Conservation (phyloP, 2,797 vertebrate species). For the Trachurus trachurus region DNA sequence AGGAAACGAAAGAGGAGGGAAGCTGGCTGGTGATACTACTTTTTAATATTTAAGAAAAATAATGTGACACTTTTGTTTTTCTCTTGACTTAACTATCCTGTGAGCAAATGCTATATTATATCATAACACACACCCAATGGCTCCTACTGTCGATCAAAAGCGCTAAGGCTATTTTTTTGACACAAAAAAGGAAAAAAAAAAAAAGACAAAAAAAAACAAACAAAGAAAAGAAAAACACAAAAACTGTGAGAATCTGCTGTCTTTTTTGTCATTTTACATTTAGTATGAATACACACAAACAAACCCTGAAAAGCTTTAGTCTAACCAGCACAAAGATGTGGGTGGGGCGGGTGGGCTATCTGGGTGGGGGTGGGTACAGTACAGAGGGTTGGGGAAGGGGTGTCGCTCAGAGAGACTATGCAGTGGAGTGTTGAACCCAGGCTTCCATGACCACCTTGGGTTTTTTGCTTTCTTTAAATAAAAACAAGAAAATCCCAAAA, state of each 20-base stretch:
- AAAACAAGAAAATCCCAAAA: slow-evolving; percentile 44
- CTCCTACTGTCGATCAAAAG: slow-evolving; percentile 85
- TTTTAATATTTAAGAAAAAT: slow-evolving; percentile 83
- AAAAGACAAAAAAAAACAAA: slow-evolving; percentile 12
- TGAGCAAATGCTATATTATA: slow-evolving; percentile 80
- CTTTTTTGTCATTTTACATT: slow-evolving; percentile 78
- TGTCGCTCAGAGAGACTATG: slow-evolving; percentile 87
- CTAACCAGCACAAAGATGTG: slow-evolving; percentile 88
- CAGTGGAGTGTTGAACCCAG: slow-evolving; percentile 85
- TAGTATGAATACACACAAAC: slow-evolving; percentile 77
- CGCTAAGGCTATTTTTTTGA: slow-evolving; percentile 77
- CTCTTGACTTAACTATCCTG: slow-evolving; percentile 83
- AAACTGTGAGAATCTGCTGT: slow-evolving; percentile 89
- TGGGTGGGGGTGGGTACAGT: slow-evolving; percentile 37
- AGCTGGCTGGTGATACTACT: slow-evolving; percentile 83
- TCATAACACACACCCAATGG: slow-evolving; percentile 75
- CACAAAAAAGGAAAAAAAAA: slow-evolving; percentile 50
- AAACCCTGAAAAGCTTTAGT: slow-evolving; percentile 89
- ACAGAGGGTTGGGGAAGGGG: slow-evolving; percentile 56
- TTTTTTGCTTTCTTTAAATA: slow-evolving; percentile 63
- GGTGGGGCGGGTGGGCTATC: slow-evolving; percentile 36
- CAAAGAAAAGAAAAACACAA: slow-evolving; percentile 43
- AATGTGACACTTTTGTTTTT: slow-evolving; percentile 80
- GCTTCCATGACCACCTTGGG: slow-evolving; percentile 84
- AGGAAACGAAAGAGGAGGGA: slow-evolving; percentile 61